Base-by-base conservation (phyloP, 2,888 invertebrate species). In the Linnaemya tessellans region DNA sequence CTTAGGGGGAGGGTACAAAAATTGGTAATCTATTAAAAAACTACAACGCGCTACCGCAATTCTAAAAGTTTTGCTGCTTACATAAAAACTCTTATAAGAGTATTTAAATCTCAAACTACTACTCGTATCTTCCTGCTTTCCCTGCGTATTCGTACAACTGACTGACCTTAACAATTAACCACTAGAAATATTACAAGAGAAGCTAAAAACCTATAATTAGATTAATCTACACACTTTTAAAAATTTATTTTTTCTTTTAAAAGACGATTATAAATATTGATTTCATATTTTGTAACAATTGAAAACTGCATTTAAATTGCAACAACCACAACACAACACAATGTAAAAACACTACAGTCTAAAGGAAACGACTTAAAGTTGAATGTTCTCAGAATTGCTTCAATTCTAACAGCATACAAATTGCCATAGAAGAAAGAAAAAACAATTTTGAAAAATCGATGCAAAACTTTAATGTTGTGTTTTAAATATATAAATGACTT, bases 141-240 rank as follows among this genome's bases (percentile, higher is more conserved):
- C 22, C 67, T 2, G 7, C 2, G 15, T 13, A 35, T 13, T 25
- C 25, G 35, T 35, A 62, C 11, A 54, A 51, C 20, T 25, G 64
- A 49, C 64, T 82, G 77, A 82, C 82, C 82, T 82, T 82, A 77
- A 77, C 82, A 82, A 82, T 82, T 82, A 82, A 82, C 82, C 64
- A 82, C 20, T 43, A 71, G 64, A 71, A 58, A 65, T 75, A 70
- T 80, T 54, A 77, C 51, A 70, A 62, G 54, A 73, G 54, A 84
- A 77, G 84, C 77, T 84, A 84, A 80, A 80, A 80, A 77, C 84
- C 84, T 80, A 65, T 84, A 84, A 84, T 84, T 80, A 73, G 80
- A 84, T 84, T 84, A 75, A 79, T 84, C 51, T 84, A 74, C 60
- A 79, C 83, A 84, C 68, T 84, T 73, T 84, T 64, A 62, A 0